Evolutionary conservation across 2,113 vertebrate species (phyloP).

Genomic region (Terrapene triunguis): DNA sequence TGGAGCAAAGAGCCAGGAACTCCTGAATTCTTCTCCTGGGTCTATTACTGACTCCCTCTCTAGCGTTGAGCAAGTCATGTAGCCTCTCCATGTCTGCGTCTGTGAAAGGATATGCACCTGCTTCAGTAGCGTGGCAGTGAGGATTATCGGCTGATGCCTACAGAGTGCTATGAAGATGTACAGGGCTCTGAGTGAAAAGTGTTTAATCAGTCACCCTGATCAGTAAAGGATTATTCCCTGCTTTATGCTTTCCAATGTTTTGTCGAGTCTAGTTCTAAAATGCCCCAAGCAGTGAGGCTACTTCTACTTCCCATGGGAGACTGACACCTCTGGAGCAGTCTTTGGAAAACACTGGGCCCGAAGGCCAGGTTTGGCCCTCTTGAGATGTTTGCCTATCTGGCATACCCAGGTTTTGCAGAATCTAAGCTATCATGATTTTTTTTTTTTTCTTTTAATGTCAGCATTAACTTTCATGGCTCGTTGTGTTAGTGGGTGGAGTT

Average conservation of each 20-base stretch:
- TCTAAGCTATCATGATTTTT: neutral
- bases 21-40: neutral
- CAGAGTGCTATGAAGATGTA: neutral
- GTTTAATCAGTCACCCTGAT: neutral
- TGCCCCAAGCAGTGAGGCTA: neutral
- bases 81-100: rapidly evolving
- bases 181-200: rapidly evolving
- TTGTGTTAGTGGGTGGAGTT: slow-evolving; percentile 44
- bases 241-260: neutral
- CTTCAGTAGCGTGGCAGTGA: neutral
- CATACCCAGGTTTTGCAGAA: neutral
- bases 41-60: neutral
- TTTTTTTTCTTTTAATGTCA: slow-evolving; percentile 30
- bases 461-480: slow-evolving; percentile 12
- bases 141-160: neutral
- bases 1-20: slow-evolving; percentile 52
- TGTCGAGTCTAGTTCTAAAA: neutral
- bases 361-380: neutral
- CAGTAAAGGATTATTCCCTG: neutral
- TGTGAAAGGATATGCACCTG: neutral
- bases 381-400: neutral
- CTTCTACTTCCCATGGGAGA: neutral
- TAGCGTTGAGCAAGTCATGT: neutral
- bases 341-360: neutral
- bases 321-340: neutral